phyloP scores from a whole-genome alignment of 2,888 invertebrate genomes.

The Rutpela maculata region DNA sequence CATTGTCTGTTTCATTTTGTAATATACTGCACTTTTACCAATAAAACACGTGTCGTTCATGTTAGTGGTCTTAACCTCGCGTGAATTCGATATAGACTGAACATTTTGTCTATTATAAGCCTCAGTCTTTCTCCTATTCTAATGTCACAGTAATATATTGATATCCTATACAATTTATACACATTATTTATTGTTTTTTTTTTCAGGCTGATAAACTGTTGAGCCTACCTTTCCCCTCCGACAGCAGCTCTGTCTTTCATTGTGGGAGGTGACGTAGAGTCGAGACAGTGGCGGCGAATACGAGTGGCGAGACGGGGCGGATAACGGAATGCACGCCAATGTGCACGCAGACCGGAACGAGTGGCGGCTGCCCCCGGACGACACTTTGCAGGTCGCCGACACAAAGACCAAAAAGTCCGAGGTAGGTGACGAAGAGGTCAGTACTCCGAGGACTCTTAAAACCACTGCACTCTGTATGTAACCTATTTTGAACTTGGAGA shows the following conservation, averaged over 20 bases:
- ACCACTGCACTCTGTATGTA: slow-evolving; percentile 40
- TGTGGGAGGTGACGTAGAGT: slow-evolving; percentile 54
- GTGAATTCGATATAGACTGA: too few species aligned
- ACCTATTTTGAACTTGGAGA: slow-evolving; percentile 32
- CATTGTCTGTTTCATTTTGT: too few species aligned
- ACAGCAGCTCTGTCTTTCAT: slow-evolving; percentile 48
- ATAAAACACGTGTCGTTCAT: too few species aligned
- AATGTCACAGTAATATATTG: too few species aligned
- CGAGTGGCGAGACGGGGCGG: slow-evolving; percentile 78
- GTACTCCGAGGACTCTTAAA: slow-evolving; percentile 63
- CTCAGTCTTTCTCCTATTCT: too few species aligned
- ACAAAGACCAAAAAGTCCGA: slow-evolving; percentile 86
- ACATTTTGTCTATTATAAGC: too few species aligned
- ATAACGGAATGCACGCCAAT: slow-evolving; percentile 91
- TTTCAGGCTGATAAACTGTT: slow-evolving; percentile 52
- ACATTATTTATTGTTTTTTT: background rate
- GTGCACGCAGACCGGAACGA: slow-evolving; percentile 91
- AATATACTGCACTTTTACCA: too few species aligned
- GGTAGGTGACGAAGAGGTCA: slow-evolving; percentile 80
- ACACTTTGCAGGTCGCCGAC: slow-evolving; percentile 93
- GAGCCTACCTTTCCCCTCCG: slow-evolving; percentile 32
- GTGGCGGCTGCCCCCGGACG: slow-evolving; percentile 94
- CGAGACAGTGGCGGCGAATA: slow-evolving; percentile 71
- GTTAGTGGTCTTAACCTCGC: too few species aligned
- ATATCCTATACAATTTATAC: too few species aligned